Evolutionary conservation across 2,888 invertebrate genomes (phyloP).

Genomic region (Melangyna quadrimaculata): DNA sequence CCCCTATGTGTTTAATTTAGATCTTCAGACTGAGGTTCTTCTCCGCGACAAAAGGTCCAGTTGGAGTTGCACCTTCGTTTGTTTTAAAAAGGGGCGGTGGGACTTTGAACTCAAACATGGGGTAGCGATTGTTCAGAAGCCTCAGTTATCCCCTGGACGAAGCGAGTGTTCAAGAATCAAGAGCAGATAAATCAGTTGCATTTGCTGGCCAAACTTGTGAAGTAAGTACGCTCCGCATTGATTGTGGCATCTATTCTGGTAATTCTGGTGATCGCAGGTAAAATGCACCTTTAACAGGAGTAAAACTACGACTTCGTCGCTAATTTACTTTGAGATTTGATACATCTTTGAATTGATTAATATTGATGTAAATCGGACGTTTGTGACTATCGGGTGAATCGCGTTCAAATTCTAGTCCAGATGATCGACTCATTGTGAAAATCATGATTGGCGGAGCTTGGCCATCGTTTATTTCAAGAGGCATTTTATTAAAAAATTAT

Average conservation of each 20-base stretch:
- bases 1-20: constrained; percentile 38
- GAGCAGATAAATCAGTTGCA: background rate
- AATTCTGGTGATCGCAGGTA: constrained; percentile 51
- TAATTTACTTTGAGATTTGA: constrained; percentile 57
- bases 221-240: constrained; percentile 16
- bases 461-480: constrained; percentile 53
- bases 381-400: background rate
- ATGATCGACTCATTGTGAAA: constrained; percentile 40
- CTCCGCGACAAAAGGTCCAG: background rate
- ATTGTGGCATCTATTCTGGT: constrained; percentile 43
- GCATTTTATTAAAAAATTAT: too few species aligned
- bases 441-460: constrained; percentile 49
- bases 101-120: constrained; percentile 49
- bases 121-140: constrained; percentile 26
- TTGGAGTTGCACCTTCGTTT: constrained; percentile 36
- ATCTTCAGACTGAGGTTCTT: constrained; percentile 27
- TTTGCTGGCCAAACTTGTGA: background rate
- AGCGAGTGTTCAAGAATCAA: background rate
- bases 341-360: constrained; percentile 55
- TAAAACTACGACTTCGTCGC: constrained; percentile 55
- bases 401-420: background rate
- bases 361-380: constrained; percentile 10
- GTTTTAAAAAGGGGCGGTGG: constrained; percentile 37
- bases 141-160: constrained; percentile 38
- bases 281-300: constrained; percentile 45